A percentile compares a stretch with the other conserved stretches of the same genome.
These are phyloP conservation scores for Homarus gammarus DNA, from an alignment of 2,888 invertebrate species.

Conservation along the genomic window DNA sequence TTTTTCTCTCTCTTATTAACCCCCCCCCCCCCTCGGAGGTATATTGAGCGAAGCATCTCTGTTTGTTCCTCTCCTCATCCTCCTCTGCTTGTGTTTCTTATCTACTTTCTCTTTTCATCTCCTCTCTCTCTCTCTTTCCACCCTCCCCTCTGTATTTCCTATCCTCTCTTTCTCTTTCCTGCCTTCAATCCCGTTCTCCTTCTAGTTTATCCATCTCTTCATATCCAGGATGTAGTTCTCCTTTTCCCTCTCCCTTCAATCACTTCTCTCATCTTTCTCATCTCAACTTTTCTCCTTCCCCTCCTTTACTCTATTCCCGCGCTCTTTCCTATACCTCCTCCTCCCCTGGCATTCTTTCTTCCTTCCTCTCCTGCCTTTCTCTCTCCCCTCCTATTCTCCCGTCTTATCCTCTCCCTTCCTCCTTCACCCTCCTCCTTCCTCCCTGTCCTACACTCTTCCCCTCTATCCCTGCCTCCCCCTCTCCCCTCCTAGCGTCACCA, in stretches of 20 bases:
- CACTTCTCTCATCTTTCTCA: neutral
- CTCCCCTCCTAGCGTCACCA: neutral
- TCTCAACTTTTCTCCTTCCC: neutral
- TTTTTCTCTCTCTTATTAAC: no score
- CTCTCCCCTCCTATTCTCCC: neutral
- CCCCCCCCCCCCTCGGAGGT: no score
- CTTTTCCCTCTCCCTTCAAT: no score
- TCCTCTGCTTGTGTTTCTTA: no score
- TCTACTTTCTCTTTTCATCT: no score
- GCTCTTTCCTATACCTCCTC: neutral
- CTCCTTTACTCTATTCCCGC: slow-evolving; percentile 4
- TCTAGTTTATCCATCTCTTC: no score
- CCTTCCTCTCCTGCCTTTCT: neutral
- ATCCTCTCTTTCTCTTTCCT: slow-evolving; percentile 26
- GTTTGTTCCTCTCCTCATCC: neutral
- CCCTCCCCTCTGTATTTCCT: no score
- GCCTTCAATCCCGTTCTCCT: no score
- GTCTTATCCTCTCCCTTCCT: neutral
- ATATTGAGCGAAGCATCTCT: slow-evolving; percentile 18
- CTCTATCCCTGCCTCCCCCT: neutral
- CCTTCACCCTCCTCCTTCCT: neutral
- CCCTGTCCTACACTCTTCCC: neutral
- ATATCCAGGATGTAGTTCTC: no score
- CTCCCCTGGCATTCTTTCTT: neutral
- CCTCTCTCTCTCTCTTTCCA: slow-evolving; percentile 29